Evolutionary conservation across 2,888 invertebrate species (phyloP).

Genomic region (Hypena proboscidalis): DNA sequence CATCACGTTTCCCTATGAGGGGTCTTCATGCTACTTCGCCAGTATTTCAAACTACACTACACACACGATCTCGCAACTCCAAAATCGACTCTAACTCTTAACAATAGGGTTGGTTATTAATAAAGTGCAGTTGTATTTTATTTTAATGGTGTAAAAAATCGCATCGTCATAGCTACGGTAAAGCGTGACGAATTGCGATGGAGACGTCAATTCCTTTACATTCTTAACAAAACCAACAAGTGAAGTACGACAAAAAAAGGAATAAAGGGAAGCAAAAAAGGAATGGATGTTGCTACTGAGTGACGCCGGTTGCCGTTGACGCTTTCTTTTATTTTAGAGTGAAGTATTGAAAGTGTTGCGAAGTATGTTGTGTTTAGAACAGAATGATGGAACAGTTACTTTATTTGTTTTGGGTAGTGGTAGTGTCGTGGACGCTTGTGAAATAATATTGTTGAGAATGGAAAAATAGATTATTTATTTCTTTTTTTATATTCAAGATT

Average conservation of each 20-base stretch:
- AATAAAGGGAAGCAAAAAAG: slow-evolving; percentile 49
- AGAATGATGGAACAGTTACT: background rate
- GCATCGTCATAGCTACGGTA: slow-evolving; percentile 73
- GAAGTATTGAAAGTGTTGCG: slow-evolving; percentile 35
- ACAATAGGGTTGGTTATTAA: slow-evolving; percentile 15
- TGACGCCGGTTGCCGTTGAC: slow-evolving; percentile 45
- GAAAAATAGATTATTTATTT: too few species aligned
- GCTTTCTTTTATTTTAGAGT: slow-evolving; percentile 37
- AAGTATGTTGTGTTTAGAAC: slow-evolving; percentile 22
- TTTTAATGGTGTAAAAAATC: slow-evolving; percentile 70
- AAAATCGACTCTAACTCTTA: slow-evolving; percentile 25
- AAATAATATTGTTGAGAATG: too few species aligned
- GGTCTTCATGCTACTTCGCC: slow-evolving; percentile 61
- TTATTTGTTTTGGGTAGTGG: slow-evolving; percentile 3
- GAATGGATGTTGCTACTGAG: slow-evolving; percentile 43
- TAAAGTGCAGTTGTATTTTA: slow-evolving; percentile 19
- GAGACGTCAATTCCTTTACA: slow-evolving; percentile 77
- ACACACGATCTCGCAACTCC: slow-evolving; percentile 13
- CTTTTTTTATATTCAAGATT: too few species aligned
- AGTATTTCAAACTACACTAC: slow-evolving; percentile 48
- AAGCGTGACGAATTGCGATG: slow-evolving; percentile 77
- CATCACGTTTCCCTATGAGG: slow-evolving; percentile 72
- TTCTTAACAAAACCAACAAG: slow-evolving; percentile 81
- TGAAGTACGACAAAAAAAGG: slow-evolving; percentile 59
- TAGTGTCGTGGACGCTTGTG: background rate